A percentile compares a stretch with the other conserved stretches of the same genome.
Conservation (phyloP, 2,113 vertebrate genomes). For the Oxyura jamaicensis region DNA sequence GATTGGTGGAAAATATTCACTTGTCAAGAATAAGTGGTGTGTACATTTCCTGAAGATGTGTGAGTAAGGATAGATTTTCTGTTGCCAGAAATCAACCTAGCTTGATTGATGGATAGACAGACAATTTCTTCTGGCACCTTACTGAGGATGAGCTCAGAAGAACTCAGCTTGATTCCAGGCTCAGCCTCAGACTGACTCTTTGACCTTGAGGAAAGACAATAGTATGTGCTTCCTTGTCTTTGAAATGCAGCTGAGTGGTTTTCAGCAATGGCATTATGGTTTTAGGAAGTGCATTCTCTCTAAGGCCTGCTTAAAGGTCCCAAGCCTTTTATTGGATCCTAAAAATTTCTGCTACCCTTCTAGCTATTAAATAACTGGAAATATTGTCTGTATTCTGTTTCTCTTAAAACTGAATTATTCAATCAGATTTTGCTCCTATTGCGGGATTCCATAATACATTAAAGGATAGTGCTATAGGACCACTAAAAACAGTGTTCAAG, state of each 20-base stretch:
- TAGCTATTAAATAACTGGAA: not conserved
- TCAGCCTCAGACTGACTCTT: not conserved
- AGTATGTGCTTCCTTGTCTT: not conserved
- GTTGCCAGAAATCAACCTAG: not conserved
- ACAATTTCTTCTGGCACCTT: not conserved
- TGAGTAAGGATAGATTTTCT: not conserved
- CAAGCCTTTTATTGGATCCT: not conserved
- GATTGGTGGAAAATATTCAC: not conserved
- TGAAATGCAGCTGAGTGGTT: not conserved
- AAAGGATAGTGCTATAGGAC: not conserved
- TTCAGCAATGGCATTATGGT: not conserved
- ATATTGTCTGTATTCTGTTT: not conserved
- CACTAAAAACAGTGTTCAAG: not conserved
- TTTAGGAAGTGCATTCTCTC: not conserved
- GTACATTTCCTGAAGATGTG: not conserved
- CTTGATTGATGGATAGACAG: not conserved
- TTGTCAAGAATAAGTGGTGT: not conserved
- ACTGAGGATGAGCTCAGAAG: not conserved
- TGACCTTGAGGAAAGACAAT: not conserved
- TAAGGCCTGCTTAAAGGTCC: not conserved
- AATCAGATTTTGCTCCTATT: not conserved
- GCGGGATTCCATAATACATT: not conserved
- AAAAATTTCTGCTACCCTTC: not conserved
- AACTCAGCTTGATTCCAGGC: not conserved
- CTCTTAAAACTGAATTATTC: not conserved